Base-by-base conservation (phyloP, 1,140 invertebrate genomes). In the Camponotus pennsylvanicus region DNA sequence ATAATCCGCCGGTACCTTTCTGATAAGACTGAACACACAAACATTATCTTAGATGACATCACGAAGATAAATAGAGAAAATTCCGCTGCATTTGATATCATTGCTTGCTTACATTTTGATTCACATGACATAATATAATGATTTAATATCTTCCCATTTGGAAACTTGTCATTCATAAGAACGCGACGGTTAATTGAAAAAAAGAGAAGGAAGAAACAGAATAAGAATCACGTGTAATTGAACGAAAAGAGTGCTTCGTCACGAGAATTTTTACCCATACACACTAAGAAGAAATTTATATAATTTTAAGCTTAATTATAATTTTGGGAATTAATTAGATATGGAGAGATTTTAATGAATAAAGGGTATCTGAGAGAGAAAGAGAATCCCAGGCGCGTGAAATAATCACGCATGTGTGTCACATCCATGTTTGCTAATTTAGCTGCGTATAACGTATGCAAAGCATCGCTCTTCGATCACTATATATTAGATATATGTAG, bases 391-490 rank as follows among this genome's bases (percentile, higher is more conserved):
- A 70, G 27, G 32, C 7, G 63, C 37, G 57, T 18, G 45, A 69
- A 69, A 80, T 69, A 70, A 80, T 80, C 13, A 34, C n/a, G 34
- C 21, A 45, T 55, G 42, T 52, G 2, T 11, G 61, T 13, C 37
- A 18, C 61, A 2, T 34, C 9, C 66, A 21, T 34, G 45, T 34
- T 69, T 45, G 77, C 45, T 80, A 80, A 80, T 80, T 80, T 42
- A 21, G 15, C 49, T 9, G 21, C 3, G 49, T 32, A 63, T 83
- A 75, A 73, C 57, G n/a, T 83, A 82, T 73, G 69, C 69, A 40
- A 45, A 45, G 45, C n/a, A 11, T 40, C 34, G 11, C 21, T 37
- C 11, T 42, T 32, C 32, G 18, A 11, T 49, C 55, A 32, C 42
- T 37, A 40, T n/a, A 73, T 21, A 52, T 52, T 49, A 11, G 3